Evolutionary conservation across 1,140 invertebrate species (phyloP).

Genomic region (Cheumatopsyche charites): DNA sequence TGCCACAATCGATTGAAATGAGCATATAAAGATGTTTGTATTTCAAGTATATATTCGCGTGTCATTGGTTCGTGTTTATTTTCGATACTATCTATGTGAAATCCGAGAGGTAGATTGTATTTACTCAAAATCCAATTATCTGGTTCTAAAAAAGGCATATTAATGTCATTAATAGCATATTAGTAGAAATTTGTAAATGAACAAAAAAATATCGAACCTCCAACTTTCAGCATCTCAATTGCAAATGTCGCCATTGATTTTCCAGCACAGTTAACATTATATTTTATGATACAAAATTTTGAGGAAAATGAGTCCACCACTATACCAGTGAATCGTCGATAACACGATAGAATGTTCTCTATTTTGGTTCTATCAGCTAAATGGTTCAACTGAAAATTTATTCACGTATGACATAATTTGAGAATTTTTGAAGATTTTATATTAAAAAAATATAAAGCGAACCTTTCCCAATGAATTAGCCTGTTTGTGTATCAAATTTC

Average conservation of each 20-base stretch:
- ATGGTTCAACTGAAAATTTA: neutral
- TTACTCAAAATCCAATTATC: slow-evolving; percentile 16
- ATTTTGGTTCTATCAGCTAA: neutral
- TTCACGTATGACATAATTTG: neutral
- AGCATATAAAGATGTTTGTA: slow-evolving; percentile 9
- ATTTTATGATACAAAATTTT: neutral
- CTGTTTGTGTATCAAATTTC: neutral
- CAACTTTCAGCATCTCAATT: neutral
- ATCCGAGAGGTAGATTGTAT: slow-evolving; percentile 16
- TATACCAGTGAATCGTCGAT: slow-evolving; percentile 11
- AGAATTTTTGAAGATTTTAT: neutral
- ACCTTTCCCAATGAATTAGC: neutral
- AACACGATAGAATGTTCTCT: neutral
- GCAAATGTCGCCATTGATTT: slow-evolving; percentile 8
- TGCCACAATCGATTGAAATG: slow-evolving; percentile 18
- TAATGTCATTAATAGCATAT: neutral
- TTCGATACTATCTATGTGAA: neutral
- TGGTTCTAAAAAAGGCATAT: slow-evolving; percentile 9
- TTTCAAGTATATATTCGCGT: neutral
- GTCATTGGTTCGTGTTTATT: slow-evolving; percentile 11
- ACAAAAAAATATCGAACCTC: neutral
- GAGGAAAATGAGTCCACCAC: neutral
- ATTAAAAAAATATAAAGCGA: neutral
- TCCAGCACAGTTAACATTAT: slow-evolving; percentile 4
- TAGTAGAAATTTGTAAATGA: neutral